These are phyloP conservation scores for Alsophila aescularia DNA, from an alignment of 2,888 invertebrate genomes.

Conservation along the genomic window DNA sequence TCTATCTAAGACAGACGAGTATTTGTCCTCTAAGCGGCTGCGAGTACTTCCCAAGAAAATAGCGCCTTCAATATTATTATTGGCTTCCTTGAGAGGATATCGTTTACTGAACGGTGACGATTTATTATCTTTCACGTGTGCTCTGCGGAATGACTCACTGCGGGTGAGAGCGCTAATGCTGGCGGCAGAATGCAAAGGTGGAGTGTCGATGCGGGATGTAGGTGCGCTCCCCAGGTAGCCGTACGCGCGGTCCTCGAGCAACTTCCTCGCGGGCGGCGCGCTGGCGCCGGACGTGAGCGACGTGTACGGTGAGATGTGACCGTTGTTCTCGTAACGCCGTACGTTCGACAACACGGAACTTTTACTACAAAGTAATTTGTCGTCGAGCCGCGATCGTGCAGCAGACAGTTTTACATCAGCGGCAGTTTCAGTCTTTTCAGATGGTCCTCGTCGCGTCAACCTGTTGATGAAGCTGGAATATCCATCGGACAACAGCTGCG, in stretches of 20 bases:
- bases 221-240: conserved; percentile 69
- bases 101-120: conserved; percentile 74
- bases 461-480: conserved; percentile 94
- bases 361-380: conserved; percentile 68
- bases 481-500: conserved; percentile 93
- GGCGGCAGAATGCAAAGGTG: conserved; percentile 71
- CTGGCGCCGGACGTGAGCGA: conserved; percentile 61
- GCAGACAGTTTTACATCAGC: conserved; percentile 64
- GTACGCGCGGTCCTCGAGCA: conserved; percentile 72
- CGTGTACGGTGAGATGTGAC: conserved; percentile 72
- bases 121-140: conserved; percentile 74
- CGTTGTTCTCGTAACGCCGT: conserved; percentile 75
- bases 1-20: conserved; percentile 89
- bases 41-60: conserved; percentile 84
- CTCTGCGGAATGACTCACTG: conserved; percentile 79
- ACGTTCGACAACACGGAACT: conserved; percentile 68
- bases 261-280: conserved; percentile 57
- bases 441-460: conserved; percentile 91
- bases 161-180: conserved; percentile 69
- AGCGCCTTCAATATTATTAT: conserved; percentile 72
- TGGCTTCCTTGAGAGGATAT: conserved; percentile 77
- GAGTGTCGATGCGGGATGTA: conserved; percentile 69
- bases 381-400: conserved; percentile 71
- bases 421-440: conserved; percentile 85
- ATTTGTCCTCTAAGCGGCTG: conserved; percentile 91